Evolutionary conservation across 2,113 vertebrate species (phyloP).

Genomic region (Muntiacus reevesi): DNA sequence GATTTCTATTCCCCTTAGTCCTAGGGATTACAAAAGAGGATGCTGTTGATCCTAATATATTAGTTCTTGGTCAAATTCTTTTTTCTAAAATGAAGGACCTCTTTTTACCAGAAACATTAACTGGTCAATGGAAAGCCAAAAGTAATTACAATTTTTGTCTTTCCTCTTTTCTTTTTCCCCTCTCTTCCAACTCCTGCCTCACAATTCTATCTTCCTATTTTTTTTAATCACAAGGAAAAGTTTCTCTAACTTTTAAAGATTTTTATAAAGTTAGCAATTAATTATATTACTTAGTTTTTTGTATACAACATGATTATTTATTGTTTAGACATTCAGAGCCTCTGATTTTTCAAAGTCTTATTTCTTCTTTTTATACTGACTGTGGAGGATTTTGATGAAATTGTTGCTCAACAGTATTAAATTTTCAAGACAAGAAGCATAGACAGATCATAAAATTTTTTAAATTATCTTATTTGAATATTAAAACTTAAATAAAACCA

Average conservation of each 20-base stretch:
- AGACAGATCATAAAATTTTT: not conserved
- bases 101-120: not conserved
- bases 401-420: not conserved
- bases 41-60: not conserved
- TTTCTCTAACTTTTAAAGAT: not conserved
- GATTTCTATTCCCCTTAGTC: not conserved
- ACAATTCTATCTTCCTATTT: not conserved
- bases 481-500: not conserved
- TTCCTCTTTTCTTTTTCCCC: not conserved
- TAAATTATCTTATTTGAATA: not conserved
- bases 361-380: not conserved
- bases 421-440: not conserved
- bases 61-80: not conserved
- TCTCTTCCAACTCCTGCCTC: not conserved
- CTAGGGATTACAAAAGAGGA: not conserved
- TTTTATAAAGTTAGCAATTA: not conserved
- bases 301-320: not conserved
- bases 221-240: not conserved
- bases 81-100: not conserved
- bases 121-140: not conserved
- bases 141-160: not conserved
- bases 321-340: not conserved
- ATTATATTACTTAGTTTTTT: not conserved
- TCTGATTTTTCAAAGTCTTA: not conserved
- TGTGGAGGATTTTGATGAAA: not conserved